Conservation (phyloP, 1,140 invertebrate genomes). For the Whitmania pigra region DNA sequence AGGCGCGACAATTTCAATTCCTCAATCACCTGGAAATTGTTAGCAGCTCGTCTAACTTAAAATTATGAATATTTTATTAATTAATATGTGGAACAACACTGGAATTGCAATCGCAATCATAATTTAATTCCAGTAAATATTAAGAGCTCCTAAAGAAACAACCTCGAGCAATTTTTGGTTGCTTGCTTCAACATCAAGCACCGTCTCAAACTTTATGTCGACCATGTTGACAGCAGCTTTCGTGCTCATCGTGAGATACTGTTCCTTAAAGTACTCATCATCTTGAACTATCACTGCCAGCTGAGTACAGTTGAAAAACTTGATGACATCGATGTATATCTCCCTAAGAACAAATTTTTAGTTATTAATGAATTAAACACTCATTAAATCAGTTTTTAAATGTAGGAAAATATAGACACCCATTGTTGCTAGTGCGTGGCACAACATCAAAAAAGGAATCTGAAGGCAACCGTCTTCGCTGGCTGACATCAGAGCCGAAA, state of each 20-base stretch:
- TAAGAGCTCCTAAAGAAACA: background rate
- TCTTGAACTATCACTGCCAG: slow-evolving; percentile 64
- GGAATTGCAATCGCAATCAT: background rate
- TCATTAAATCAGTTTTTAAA: background rate
- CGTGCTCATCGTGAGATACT: slow-evolving; percentile 59
- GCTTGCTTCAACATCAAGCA: slow-evolving; percentile 49
- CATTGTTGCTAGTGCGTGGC: slow-evolving; percentile 63
- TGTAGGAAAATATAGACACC: slow-evolving; percentile 37
- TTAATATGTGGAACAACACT: background rate
- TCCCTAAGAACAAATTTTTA: slow-evolving; percentile 38
- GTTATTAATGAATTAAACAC: background rate
- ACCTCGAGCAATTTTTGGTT: slow-evolving; percentile 25
- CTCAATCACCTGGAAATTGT: background rate
- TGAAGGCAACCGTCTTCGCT: slow-evolving; percentile 55
- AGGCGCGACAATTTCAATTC: slow-evolving; percentile 44
- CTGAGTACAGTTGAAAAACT: slow-evolving; percentile 55
- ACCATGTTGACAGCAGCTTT: slow-evolving; percentile 52
- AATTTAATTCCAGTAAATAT: no score
- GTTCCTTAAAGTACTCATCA: slow-evolving; percentile 66
- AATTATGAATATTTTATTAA: no score
- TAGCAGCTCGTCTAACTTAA: no score
- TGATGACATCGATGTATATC: slow-evolving; percentile 56
- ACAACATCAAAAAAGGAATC: slow-evolving; percentile 75
- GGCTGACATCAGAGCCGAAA: slow-evolving; percentile 63
- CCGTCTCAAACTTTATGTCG: slow-evolving; percentile 55